Base-by-base conservation (phyloP, 2,113 vertebrate species). In the Phylloscopus whistleri region DNA sequence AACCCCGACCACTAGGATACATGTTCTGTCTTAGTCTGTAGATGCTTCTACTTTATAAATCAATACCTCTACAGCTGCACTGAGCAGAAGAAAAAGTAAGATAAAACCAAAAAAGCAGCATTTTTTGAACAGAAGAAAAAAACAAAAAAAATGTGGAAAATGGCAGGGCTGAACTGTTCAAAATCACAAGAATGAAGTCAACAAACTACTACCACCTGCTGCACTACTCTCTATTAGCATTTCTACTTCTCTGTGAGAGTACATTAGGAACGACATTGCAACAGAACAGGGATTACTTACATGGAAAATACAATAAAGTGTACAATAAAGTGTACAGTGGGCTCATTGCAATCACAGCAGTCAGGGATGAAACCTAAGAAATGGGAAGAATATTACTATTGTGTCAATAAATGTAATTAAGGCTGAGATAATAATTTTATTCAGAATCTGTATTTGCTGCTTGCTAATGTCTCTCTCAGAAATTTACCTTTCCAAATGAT, bases 331-430 rank as follows among this genome's bases (percentile, higher is more conserved):
- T 55, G 33, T 31, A 72, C 6, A 8, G 33, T 31, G 46, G 27
- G 33, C 4, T 84, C 7, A 18, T 30, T 66, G 33, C 70, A 58
- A 84, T 75, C 0, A 0, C 37, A 81, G n/a, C 37, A 94, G 33
- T 63, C 78, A 93, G 83, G 44, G 67, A 41, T 66, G 80, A 96
- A 86, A 86, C 52, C 31, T 81, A 69, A 87, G 59, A 94, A 74
- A 85, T 78, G 15, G 31, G 23, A 55, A 70, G 37, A 81, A 77
- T 94, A 91, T 84, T 92, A 62, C 52, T 58, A 39, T 89, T 78
- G 41, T 84, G 52, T 90, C 37, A 89, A 94, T 92, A 87, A 64
- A 76, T 79, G 17, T 70, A 94, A 88, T 96, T 94, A 94, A 90
- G 39, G 21, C 41, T 75, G 66, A 64, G 31, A 84, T 56, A 31